phyloP scores from a whole-genome alignment of 2,888 invertebrate species.

The Leptura quadrifasciata region DNA sequence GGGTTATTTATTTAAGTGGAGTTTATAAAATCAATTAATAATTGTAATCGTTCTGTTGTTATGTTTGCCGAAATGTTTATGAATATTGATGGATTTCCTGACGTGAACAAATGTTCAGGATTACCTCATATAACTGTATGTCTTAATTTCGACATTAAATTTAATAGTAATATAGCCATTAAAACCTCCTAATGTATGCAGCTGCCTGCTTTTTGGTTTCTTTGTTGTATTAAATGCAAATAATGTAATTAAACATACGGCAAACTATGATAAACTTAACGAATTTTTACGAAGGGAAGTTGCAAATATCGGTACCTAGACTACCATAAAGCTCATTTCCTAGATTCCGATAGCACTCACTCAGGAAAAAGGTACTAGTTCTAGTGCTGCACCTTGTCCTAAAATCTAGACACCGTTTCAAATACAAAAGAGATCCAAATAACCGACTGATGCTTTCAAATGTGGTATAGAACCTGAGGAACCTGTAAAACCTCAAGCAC shows the following conservation, averaged over 20 bases:
- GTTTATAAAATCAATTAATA: conserved; percentile 22
- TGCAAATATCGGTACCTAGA: no score
- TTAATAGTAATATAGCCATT: conserved; percentile 1
- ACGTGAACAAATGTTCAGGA: background rate
- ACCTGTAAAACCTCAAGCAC: no score
- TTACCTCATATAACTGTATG: conserved; percentile 1
- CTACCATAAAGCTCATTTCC: no score
- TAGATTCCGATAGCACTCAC: no score
- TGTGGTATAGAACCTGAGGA: no score
- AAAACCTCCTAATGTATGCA: background rate
- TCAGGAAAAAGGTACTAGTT: no score
- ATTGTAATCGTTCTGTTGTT: conserved; percentile 12
- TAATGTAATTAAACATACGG: background rate
- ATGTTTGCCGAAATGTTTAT: background rate
- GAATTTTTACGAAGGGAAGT: background rate
- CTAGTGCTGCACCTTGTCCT: no score
- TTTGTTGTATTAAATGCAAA: background rate
- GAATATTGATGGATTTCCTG: conserved; percentile 21
- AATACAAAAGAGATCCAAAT: no score
- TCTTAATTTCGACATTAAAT: background rate
- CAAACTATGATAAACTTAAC: background rate
- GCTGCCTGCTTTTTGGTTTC: background rate
- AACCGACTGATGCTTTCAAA: no score
- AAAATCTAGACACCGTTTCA: no score
- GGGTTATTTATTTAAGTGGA: conserved; percentile 14